phyloP scores from a whole-genome alignment of 2,113 vertebrate species.

The Nansenia antarctica region DNA sequence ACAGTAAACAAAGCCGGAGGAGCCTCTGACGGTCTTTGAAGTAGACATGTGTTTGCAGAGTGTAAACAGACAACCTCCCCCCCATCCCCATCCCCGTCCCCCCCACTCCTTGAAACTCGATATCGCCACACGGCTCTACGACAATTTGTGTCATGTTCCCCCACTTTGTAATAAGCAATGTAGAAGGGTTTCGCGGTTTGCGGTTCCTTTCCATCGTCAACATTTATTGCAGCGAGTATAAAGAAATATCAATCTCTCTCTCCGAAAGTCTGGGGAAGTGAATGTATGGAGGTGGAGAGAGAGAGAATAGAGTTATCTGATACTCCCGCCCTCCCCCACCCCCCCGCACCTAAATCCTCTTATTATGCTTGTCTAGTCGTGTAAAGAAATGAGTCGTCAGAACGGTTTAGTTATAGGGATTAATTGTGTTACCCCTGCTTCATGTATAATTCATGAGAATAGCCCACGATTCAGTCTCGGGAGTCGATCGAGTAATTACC shows the following conservation, averaged over 20 bases:
- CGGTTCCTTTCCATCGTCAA: no score
- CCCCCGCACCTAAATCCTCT: conserved; percentile 56
- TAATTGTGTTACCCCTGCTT: conserved; percentile 36
- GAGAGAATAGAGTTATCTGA: conserved; percentile 51
- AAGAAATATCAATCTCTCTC: no score
- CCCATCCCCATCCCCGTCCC: no score
- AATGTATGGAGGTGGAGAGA: no score
- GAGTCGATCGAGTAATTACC: conserved; percentile 57
- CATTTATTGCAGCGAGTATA: no score
- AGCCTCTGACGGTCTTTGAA: conserved; percentile 52
- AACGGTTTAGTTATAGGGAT: conserved; percentile 51
- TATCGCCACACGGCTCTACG: conserved; percentile 33
- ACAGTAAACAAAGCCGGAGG: conserved; percentile 47
- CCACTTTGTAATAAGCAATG: conserved; percentile 30
- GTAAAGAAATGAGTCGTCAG: conserved; percentile 57
- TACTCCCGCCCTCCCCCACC: conserved; percentile 24
- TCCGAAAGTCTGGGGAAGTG: no score
- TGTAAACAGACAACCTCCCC: conserved; percentile 46
- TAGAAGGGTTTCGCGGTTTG: no score
- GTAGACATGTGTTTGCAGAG: conserved; percentile 38
- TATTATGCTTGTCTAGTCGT: conserved; percentile 51
- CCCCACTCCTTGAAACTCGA: conserved; percentile 34
- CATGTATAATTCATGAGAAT: conserved; percentile 54
- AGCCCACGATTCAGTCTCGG: conserved; percentile 28
- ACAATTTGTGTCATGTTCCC: conserved; percentile 41